Base-by-base conservation (phyloP, 2,113 vertebrate genomes). In the Nycticryphes semicollaris region DNA sequence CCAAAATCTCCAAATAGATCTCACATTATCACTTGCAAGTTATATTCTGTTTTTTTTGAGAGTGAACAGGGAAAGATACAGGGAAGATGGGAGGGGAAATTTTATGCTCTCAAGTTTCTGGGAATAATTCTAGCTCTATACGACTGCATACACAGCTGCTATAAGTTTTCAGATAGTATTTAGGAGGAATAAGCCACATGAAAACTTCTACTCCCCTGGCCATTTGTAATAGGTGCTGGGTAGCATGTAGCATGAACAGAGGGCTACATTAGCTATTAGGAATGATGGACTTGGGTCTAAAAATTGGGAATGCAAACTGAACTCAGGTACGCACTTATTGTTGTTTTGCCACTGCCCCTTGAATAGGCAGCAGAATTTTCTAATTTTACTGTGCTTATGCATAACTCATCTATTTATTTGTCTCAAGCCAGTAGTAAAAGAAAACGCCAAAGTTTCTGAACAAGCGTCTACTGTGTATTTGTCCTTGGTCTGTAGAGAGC, bases 381-480 rank as follows among this genome's bases (percentile, higher is more conserved):
- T 53, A 21, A 17, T 94, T 92, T 74, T 72, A 23, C 27, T 60
- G 35, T 53, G 28, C 37, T 69, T 67, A 25, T 25, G 13, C 19
- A 83, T 30, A 51, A 69, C 14, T 3, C 47, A 35, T 43, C 48
- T 64, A 19, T 59, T 74, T 75, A 10, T 68, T 79, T 91, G 66
- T 90, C 37, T 76, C n/a, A 83, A 72, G 22, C 24, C 31, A 73
- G 12, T 33, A 74, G 78, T 72, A 43, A 64, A 87, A 83, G 6
- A 60, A 73, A 80, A 4, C 0, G 0, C 8, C 27, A 14, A 47
- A 57, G 12, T 83, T 96, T 83, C 81, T 3, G 1, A 53, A 72
- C 6, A 39, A 1, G 47, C 9, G 14, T 51, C 53, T 45, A 11
- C 18, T 22, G 9, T 62, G 6, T 53, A 31, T 73, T 87, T 90